phyloP scores from a whole-genome alignment of 2,797 vertebrate genomes.

The Trichosurus vulpecula region DNA sequence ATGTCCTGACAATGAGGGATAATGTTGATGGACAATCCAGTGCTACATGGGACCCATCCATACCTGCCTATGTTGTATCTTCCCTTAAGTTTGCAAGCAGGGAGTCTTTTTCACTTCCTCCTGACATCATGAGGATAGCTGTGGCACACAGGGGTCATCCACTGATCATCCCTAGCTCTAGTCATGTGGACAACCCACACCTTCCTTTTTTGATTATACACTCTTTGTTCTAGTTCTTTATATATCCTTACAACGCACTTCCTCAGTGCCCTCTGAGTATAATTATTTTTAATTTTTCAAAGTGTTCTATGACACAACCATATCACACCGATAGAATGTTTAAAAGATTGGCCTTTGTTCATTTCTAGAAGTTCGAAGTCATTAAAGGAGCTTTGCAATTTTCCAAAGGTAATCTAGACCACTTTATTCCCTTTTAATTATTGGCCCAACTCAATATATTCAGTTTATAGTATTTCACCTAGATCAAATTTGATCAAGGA shows the following conservation, averaged over 20 bases:
- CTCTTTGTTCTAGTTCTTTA: not conserved
- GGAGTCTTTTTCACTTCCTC: not conserved
- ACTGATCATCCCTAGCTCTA: not conserved
- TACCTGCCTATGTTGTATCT: not conserved
- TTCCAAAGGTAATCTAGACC: not conserved
- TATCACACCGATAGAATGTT: not conserved
- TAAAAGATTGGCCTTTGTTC: not conserved
- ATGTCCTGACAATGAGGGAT: not conserved
- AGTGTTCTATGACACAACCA: not conserved
- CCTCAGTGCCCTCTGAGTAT: not conserved
- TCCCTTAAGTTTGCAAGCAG: not conserved
- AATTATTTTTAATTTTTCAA: not conserved
- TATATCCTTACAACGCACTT: not conserved
- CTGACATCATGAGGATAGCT: not conserved
- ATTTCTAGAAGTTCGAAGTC: not conserved
- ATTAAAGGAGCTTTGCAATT: not conserved
- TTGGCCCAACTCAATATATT: not conserved
- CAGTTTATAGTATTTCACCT: not conserved
- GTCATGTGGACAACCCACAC: not conserved
- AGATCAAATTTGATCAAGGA: not conserved
- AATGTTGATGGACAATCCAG: not conserved
- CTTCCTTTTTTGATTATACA: not conserved
- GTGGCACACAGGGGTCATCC: not conserved
- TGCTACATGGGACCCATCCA: not conserved
- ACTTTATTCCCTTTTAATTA: not conserved